Evolutionary conservation across 35 echinoderm and acorn worm genomes (phyloP), one percentile per base, ranked within the genome.

Genomic region (Holothuria glaberrima): DNA sequence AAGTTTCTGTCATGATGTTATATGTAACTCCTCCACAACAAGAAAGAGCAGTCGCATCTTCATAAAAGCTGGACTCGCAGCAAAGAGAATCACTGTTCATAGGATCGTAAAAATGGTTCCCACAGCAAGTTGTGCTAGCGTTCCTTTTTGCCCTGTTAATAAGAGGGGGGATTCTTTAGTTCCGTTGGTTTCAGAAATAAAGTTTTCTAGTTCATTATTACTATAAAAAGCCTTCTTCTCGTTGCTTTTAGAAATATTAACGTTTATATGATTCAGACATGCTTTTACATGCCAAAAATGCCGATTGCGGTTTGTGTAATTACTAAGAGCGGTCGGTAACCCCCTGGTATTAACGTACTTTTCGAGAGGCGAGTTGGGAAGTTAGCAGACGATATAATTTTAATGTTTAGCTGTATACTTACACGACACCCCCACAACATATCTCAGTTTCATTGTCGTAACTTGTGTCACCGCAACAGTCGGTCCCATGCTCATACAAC

Each of bases 51-150:
- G 26, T 13, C 60, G 60, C 60, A 27, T 64, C 13, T 64, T 64
- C 26, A 64, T 64, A 64, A 27, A 64, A 64, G 26, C 60, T 64
- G 60, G 60, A 64, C 60, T 64, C 60, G 13, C 60, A 64, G 60
- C 60, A 64, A 64, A 64, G 60, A 12, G 3, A 2, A 41, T 41
- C 60, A 64, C 26, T 27, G 13, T 64, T 64, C 60, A 12, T 16
- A 16, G 62, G 62, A 28, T 24, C 21, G 2, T 21, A 24, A 65
- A 28, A 24, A 18, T 24, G 12, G 13, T 28, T 65, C 18, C 62
- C 62, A 65, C 62, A 65, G 62, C 62, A 65, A 24, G 3, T 17
- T 41, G 36, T 4, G 7, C 13, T 65, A 28, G 17, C 28, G 21
- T 4, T 65, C 62, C 6, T 41, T 16, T 6, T 65, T 21, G 10